A percentile compares a stretch with the other conserved stretches of the same genome.
phyloP scores from a whole-genome alignment of 2,113 vertebrate genomes.

The Cheirogaleus medius region DNA sequence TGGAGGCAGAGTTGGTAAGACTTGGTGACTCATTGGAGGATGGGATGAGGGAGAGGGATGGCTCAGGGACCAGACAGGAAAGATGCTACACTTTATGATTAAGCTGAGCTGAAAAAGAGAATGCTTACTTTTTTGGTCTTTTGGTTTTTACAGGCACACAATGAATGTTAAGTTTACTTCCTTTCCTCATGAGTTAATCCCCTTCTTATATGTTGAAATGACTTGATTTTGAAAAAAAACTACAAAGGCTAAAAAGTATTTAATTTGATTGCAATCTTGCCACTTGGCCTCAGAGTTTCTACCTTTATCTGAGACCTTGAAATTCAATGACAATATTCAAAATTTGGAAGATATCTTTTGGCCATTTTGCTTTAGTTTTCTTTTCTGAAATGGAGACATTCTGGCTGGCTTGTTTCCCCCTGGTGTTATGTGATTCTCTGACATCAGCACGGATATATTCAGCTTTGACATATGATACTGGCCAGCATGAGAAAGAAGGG shows the following conservation, averaged over 20 bases:
- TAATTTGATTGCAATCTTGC: background rate
- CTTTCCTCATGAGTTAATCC: background rate
- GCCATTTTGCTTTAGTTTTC: slow-evolving; percentile 49
- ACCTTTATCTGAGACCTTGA: background rate
- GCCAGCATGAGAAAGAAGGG: background rate
- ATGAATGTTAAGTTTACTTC: background rate
- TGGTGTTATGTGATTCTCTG: slow-evolving; percentile 58
- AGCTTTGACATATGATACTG: slow-evolving; percentile 50
- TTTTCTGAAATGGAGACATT: slow-evolving; percentile 44
- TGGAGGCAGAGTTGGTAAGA: background rate
- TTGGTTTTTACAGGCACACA: background rate
- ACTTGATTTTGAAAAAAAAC: slow-evolving; percentile 5
- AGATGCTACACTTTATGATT: background rate
- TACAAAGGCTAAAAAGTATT: background rate
- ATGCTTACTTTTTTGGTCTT: background rate
- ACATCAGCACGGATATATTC: slow-evolving; percentile 70
- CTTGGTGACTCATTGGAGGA: background rate
- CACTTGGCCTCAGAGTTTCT: background rate
- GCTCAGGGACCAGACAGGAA: background rate
- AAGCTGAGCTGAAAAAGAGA: background rate
- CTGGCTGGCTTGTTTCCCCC: slow-evolving; percentile 50
- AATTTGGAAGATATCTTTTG: background rate
- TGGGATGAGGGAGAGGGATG: background rate
- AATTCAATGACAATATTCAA: slow-evolving; percentile 36
- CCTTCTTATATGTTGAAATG: background rate